Conservation (phyloP, 2,797 vertebrate genomes). For the Calcarius lapponicus region DNA sequence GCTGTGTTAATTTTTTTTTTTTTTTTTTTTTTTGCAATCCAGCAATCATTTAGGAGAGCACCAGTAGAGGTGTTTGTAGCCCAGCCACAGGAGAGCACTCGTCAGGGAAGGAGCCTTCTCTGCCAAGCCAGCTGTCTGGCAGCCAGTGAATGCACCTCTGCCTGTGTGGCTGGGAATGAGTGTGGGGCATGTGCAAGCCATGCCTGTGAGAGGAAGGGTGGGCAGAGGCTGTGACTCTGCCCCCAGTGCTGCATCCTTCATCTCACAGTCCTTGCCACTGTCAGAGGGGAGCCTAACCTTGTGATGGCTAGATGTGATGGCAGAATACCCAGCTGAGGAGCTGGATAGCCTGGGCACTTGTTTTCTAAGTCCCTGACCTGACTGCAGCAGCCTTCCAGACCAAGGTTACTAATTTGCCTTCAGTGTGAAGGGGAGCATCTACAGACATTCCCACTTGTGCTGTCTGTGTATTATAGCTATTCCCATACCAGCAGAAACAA, state of each 20-base stretch:
- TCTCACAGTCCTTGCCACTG: not conserved
- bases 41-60: not conserved
- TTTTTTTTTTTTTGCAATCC: not conserved
- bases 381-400: not conserved
- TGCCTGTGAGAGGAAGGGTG: not conserved
- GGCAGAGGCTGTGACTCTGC: not conserved
- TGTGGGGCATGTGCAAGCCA: not conserved
- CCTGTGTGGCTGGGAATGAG: not conserved
- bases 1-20: not conserved
- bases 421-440: not conserved
- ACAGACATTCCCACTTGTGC: not conserved
- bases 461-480: not conserved
- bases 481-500: not conserved
- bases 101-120: not conserved
- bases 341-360: not conserved
- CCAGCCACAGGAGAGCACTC: not conserved
- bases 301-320: not conserved
- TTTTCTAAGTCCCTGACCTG: not conserved
- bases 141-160: not conserved
- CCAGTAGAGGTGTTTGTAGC: not conserved
- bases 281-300: not conserved
- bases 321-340: not conserved
- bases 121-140: not conserved
- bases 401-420: not conserved
- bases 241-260: not conserved